Evolutionary conservation across 1,140 invertebrate genomes (phyloP).

Genomic region (Muscidifurax raptorellus): DNA sequence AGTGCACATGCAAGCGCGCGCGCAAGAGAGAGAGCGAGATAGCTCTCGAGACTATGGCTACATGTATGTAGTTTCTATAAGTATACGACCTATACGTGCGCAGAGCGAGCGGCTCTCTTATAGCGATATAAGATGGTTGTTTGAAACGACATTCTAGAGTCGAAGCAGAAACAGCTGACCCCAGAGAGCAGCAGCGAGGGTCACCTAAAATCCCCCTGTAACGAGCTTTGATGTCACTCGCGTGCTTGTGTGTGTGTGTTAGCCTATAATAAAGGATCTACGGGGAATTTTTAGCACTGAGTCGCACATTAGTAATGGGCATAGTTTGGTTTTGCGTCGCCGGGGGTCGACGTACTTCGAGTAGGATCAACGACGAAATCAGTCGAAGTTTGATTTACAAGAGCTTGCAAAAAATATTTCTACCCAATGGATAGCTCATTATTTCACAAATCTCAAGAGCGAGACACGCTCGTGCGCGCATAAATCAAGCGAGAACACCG

Average conservation of each 20-base stretch:
- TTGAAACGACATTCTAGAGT: conserved; percentile 48
- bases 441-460: background rate
- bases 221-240: background rate
- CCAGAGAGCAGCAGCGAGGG: background rate
- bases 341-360: no score
- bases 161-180: background rate
- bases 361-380: no score
- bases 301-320: no score
- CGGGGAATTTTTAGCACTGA: no score
- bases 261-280: no score
- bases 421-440: background rate
- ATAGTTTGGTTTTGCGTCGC: no score
- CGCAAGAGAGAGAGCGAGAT: background rate
- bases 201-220: conserved; percentile 2
- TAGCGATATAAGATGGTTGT: conserved; percentile 62
- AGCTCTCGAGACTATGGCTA: background rate
- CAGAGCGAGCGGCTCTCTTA: conserved; percentile 34
- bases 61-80: conserved; percentile 31
- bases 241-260: background rate
- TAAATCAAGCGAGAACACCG: background rate
- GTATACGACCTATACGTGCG: conserved; percentile 56
- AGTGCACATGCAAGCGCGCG: conserved; percentile 39
- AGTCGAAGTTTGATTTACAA: no score
- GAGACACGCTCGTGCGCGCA: no score
- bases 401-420: background rate